Evolutionary conservation across 2,113 vertebrate genomes (phyloP).

Genomic region (Clupea harengus): DNA sequence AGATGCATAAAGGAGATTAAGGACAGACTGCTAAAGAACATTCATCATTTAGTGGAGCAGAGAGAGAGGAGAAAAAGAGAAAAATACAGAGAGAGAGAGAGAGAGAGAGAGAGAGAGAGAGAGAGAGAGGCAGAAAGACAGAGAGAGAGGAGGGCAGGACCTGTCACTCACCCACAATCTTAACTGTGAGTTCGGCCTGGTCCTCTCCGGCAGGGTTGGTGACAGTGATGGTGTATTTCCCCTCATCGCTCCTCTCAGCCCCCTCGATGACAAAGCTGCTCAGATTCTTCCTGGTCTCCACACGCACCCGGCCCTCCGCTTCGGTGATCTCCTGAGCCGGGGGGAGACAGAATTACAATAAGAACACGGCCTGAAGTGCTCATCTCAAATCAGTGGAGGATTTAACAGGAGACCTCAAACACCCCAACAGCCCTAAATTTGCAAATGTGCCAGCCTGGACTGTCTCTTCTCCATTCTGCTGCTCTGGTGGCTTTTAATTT

Average conservation of each 20-base stretch:
- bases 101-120: not conserved
- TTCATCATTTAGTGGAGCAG: not conserved
- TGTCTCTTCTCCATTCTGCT: not conserved
- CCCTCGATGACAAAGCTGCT: conserved; percentile 86
- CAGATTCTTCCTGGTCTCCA: conserved; percentile 71
- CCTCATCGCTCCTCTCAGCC: conserved; percentile 75
- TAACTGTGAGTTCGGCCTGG: conserved; percentile 72
- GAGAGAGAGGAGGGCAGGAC: not conserved
- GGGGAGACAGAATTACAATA: not conserved
- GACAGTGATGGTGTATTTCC: conserved; percentile 79
- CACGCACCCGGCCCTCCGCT: conserved; percentile 72
- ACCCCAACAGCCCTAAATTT: not conserved
- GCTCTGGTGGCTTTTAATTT: not conserved
- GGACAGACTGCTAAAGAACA: not conserved
- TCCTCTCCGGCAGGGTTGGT: conserved; percentile 82
- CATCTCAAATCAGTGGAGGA: not conserved
- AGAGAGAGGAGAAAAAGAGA: not conserved
- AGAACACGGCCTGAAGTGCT: not conserved
- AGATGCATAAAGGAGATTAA: conserved; percentile 4
- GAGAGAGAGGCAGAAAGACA: not conserved
- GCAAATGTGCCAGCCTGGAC: not conserved
- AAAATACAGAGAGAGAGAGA: not conserved
- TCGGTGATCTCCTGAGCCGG: conserved; percentile 65
- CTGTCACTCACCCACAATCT: conserved; percentile 77
- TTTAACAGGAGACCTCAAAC: not conserved